Conservation (phyloP, 2,113 vertebrate species). For the Lota lota region DNA sequence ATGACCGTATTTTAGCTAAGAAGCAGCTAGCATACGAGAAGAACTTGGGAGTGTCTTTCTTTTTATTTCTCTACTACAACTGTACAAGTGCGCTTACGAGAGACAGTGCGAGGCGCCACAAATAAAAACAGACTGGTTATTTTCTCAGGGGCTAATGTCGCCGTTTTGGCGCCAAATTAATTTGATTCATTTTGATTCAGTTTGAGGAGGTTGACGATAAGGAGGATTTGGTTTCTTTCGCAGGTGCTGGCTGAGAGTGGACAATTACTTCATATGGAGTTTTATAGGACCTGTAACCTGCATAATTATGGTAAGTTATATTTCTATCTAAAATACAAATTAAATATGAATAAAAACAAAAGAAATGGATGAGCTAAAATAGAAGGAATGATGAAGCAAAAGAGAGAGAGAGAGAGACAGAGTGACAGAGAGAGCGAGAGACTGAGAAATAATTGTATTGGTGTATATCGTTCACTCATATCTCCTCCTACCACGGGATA, state of each 20-base stretch:
- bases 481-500: too few relatives aligned
- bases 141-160: too few relatives aligned
- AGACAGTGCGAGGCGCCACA: not conserved
- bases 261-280: slow-evolving; percentile 99
- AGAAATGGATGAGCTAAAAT: slow-evolving; percentile 30
- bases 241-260: slow-evolving; percentile 97
- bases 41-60: slow-evolving; percentile 14
- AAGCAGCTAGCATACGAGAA: slow-evolving; percentile 34
- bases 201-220: not conserved
- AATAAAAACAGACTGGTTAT: too few relatives aligned
- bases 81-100: slow-evolving; percentile 15
- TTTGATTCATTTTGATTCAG: slow-evolving; percentile 28
- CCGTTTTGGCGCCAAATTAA: not conserved
- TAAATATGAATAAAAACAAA: slow-evolving; percentile 19
- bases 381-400: slow-evolving; percentile 52
- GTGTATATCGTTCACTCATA: too few relatives aligned
- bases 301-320: slow-evolving; percentile 92
- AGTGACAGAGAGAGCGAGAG: too few relatives aligned
- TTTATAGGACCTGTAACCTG: slow-evolving; percentile 98
- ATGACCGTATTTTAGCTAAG: slow-evolving; percentile 59
- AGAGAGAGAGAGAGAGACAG: slow-evolving; percentile 10
- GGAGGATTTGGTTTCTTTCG: slow-evolving; percentile 20
- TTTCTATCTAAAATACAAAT: slow-evolving; percentile 23
- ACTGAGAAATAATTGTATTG: too few relatives aligned
- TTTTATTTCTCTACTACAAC: slow-evolving; percentile 14